Evolutionary conservation across 2,113 vertebrate genomes (phyloP), one percentile per base, ranked within the genome.

Genomic region (Colossoma macropomum): DNA sequence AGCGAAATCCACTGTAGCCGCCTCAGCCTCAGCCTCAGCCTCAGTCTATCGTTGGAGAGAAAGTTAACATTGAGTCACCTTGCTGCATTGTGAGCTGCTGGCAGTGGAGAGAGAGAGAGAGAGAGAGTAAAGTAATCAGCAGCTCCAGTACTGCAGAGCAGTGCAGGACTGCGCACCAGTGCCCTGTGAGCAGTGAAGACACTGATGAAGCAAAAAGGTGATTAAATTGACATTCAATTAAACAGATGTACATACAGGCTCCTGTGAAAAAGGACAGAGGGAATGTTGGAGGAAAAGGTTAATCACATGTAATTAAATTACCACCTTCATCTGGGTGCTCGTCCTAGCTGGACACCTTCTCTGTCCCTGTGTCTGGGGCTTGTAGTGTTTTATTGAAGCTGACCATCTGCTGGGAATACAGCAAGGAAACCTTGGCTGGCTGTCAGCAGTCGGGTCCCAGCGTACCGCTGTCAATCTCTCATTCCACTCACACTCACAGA

Each of bases 61-160:
- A 92, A 88, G 86, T 87, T 93, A 93, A 91, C 93, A 93, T 92
- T 92, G 93, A 93, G 91, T 95, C 94, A 94, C 94, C 94, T 95
- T 95, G 92, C 92, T 91, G 92, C 91, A 93, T 91, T 88, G 89
- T 91, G 86, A 90, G 90, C 90, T 89, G 79, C 89, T 92, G 90
- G 92, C 91, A 90, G 88, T 50, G 48, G 65, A 52, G 69, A 91
- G 88, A 89, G 89, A 89, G 86, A n/a, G 86, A 82, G 90, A 52
- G 56, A 0, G 63, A 79, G 78, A 87, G 86, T 89, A 89, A 88
- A 89, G 88, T 85, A 79, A 86, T 89, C 87, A 88, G 89, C 86
- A 84, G 84, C 88, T 84, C 84, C 56, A 80, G 11, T 75, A 84
- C 92, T 89, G 90, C 91, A 95, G 91, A 89, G 89, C 86, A 84